Evolutionary conservation across 2,113 vertebrate species (phyloP).

Genomic region (Oxyruncus cristatus): DNA sequence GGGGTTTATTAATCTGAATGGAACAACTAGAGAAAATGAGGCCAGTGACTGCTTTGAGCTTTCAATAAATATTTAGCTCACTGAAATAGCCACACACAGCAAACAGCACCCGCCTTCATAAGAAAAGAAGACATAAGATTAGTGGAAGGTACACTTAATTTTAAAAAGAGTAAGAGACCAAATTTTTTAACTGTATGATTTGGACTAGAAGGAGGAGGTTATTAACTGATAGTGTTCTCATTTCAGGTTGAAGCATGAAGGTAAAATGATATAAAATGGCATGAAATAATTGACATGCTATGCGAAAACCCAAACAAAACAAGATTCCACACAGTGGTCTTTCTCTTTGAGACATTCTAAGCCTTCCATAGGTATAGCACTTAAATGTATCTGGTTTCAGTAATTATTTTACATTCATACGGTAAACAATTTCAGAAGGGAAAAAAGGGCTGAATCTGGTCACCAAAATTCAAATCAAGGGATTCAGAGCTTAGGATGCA

Average conservation of each 20-base stretch:
- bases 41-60: constrained; percentile 62
- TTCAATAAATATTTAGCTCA: constrained; percentile 49
- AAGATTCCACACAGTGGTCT: not conserved
- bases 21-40: constrained; percentile 52
- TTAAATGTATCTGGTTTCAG: not conserved
- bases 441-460: not conserved
- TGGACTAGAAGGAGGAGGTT: constrained; percentile 7
- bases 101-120: constrained; percentile 46
- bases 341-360: not conserved
- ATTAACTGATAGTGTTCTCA: constrained; percentile 34
- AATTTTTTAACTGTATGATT: constrained; percentile 48
- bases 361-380: not conserved
- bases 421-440: not conserved
- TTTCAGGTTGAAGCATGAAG: constrained; percentile 28
- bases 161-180: constrained; percentile 38
- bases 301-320: not conserved
- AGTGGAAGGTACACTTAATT: constrained; percentile 22
- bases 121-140: constrained; percentile 44
- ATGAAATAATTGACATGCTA: not conserved
- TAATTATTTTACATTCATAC: not conserved
- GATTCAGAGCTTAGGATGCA: not conserved
- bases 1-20: constrained; percentile 70
- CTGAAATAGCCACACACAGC: constrained; percentile 28
- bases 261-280: not conserved
- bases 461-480: not conserved